These are phyloP conservation scores for Azemiops feae DNA, from an alignment of 2,113 vertebrate genomes.

Conservation along the genomic window DNA sequence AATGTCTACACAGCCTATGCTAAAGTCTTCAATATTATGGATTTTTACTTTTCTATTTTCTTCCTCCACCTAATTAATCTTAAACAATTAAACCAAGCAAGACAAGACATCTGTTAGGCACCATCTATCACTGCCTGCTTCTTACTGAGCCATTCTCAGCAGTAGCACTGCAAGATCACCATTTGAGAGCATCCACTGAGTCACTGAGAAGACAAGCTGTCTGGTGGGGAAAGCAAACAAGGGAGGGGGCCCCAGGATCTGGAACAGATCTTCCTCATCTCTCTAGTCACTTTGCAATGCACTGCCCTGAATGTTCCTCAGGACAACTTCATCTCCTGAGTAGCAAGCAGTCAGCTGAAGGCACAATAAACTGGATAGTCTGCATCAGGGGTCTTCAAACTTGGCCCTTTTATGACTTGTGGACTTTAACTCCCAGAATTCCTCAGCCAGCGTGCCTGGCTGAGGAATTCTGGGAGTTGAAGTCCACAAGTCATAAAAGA, in stretches of 20 bases:
- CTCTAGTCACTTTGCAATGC: background rate
- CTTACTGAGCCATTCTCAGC: background rate
- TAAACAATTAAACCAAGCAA: background rate
- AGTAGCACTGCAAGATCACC: background rate
- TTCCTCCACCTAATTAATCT: background rate
- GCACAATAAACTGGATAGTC: background rate
- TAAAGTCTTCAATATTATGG: background rate
- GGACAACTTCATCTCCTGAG: no score
- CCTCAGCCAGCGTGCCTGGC: no score
- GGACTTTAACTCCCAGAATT: no score
- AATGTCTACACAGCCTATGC: background rate
- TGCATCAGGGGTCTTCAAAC: no score
- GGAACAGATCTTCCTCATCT: background rate
- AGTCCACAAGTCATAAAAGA: no score
- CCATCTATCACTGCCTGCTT: background rate
- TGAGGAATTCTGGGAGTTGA: no score
- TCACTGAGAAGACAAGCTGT: background rate
- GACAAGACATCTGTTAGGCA: background rate
- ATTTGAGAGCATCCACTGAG: background rate
- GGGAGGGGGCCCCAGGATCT: background rate
- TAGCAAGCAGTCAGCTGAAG: background rate
- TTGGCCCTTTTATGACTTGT: no score
- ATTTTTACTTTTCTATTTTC: background rate
- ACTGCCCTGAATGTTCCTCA: background rate
- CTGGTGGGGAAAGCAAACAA: background rate